Evolutionary conservation across 1,140 invertebrate genomes (phyloP).

Genomic region (Cotesia typhae): DNA sequence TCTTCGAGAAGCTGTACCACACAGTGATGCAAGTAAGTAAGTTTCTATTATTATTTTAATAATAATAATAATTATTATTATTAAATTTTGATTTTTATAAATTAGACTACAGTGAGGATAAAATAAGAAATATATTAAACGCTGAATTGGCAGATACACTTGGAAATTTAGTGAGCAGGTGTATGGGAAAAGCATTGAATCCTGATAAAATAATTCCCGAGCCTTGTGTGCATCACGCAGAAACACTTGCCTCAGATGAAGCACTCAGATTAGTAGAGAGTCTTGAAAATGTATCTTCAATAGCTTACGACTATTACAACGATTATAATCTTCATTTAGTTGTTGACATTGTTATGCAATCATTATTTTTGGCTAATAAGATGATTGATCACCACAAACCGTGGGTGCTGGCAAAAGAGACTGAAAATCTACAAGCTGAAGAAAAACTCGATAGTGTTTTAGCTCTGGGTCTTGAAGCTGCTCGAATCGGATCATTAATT

Average conservation of each 20-base stretch:
- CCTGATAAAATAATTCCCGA: slow-evolving; percentile 77
- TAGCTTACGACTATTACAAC: slow-evolving; percentile 74
- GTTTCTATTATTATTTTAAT: too few relatives aligned
- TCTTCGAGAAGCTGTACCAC: slow-evolving; percentile 85
- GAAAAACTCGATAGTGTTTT: slow-evolving; percentile 77
- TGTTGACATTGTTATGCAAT: slow-evolving; percentile 78
- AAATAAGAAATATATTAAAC: slow-evolving; percentile 83
- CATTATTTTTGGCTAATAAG: slow-evolving; percentile 81
- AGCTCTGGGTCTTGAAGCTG: slow-evolving; percentile 83
- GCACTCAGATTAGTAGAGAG: slow-evolving; percentile 70
- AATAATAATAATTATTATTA: neutral
- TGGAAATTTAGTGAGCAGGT: slow-evolving; percentile 89
- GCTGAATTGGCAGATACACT: slow-evolving; percentile 91
- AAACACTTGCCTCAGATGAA: slow-evolving; percentile 67
- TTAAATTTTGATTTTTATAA: slow-evolving; percentile 36
- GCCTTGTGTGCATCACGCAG: slow-evolving; percentile 57
- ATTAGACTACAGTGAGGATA: slow-evolving; percentile 86
- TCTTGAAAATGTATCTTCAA: slow-evolving; percentile 62
- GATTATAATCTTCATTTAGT: slow-evolving; percentile 86
- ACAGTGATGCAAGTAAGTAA: slow-evolving; percentile 86
- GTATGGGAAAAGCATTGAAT: slow-evolving; percentile 81
- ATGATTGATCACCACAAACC: slow-evolving; percentile 88
- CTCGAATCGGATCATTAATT: slow-evolving; percentile 80
- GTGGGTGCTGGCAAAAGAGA: slow-evolving; percentile 81
- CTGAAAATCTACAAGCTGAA: slow-evolving; percentile 58